These are phyloP conservation scores for Campoletis raptor DNA, from an alignment of 2,888 invertebrate genomes.

Conservation along the genomic window DNA sequence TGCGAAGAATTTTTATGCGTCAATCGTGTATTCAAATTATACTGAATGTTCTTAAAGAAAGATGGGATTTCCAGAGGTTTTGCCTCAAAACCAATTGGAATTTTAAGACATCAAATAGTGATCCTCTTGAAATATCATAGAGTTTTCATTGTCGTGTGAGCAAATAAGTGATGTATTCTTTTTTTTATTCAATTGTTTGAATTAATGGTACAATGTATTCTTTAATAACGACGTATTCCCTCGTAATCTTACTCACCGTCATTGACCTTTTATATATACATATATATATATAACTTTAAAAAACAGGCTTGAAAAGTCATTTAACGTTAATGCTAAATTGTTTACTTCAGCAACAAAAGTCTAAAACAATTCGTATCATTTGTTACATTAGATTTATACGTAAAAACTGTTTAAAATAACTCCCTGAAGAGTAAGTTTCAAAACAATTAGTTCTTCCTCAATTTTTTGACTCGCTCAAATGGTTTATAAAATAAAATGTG, in stretches of 20 bases:
- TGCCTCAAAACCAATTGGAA: neutral
- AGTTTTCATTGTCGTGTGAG: neutral
- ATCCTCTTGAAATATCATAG: neutral
- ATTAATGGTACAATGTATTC: neutral
- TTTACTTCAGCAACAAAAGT: neutral
- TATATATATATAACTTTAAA: neutral
- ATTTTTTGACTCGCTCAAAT: neutral
- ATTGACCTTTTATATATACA: no score
- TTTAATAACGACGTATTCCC: neutral
- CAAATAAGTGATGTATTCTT: neutral
- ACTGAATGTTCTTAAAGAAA: neutral
- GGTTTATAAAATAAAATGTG: neutral
- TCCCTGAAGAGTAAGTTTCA: no score
- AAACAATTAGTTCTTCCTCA: no score
- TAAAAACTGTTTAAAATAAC: no score
- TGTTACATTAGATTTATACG: neutral
- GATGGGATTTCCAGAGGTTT: constrained; percentile 12
- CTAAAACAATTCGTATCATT: neutral
- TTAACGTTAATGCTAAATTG: neutral
- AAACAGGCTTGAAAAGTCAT: neutral
- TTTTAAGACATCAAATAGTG: neutral
- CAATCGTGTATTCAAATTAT: constrained; percentile 1
- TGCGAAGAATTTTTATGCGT: constrained; percentile 1
- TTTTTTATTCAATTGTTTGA: neutral
- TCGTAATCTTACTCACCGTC: neutral